Evolutionary conservation across 1,140 invertebrate species (phyloP).

Genomic region (Drosophila paulistorum): DNA sequence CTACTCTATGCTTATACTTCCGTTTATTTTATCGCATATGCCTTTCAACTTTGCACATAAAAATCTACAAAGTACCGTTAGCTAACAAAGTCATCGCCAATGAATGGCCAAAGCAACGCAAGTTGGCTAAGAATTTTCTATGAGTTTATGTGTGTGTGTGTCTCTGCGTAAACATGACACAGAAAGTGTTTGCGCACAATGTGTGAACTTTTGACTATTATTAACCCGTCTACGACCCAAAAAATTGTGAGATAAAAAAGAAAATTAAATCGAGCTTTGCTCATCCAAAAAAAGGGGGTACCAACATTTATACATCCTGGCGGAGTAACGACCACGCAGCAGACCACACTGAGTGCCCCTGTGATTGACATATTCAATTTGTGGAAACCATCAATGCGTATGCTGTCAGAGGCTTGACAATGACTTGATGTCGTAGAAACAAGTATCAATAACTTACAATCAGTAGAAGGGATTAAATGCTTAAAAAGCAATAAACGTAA

Average conservation of each 20-base stretch:
- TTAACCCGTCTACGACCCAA: slow-evolving; percentile 36
- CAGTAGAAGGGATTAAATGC: not conserved
- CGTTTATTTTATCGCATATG: slow-evolving; percentile 34
- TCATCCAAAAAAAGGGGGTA: not conserved
- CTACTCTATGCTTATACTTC: slow-evolving; percentile 33
- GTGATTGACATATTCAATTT: slow-evolving; percentile 48
- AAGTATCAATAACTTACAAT: not conserved
- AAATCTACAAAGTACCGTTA: slow-evolving; percentile 59
- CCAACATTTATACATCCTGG: not conserved
- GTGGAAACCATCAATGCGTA: slow-evolving; percentile 26
- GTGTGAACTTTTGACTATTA: slow-evolving; percentile 48
- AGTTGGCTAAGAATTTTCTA: slow-evolving; percentile 30
- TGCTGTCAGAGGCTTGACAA: slow-evolving; percentile 17
- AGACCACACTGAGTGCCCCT: slow-evolving; percentile 12
- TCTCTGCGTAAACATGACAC: slow-evolving; percentile 37
- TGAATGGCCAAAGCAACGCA: slow-evolving; percentile 52
- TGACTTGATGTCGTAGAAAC: not conserved
- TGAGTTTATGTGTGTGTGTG: too few relatives aligned
- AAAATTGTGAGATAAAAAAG: slow-evolving; percentile 48
- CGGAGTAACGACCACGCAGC: not conserved
- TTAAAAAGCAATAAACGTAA: slow-evolving; percentile 1
- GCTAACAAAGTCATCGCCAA: slow-evolving; percentile 62
- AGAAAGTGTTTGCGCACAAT: slow-evolving; percentile 38
- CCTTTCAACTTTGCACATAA: slow-evolving; percentile 51
- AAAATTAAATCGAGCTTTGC: slow-evolving; percentile 37